Evolutionary conservation across 1,140 invertebrate genomes (phyloP), one percentile per base, ranked within the genome.

Genomic region (Drosophila kohkoa): DNA sequence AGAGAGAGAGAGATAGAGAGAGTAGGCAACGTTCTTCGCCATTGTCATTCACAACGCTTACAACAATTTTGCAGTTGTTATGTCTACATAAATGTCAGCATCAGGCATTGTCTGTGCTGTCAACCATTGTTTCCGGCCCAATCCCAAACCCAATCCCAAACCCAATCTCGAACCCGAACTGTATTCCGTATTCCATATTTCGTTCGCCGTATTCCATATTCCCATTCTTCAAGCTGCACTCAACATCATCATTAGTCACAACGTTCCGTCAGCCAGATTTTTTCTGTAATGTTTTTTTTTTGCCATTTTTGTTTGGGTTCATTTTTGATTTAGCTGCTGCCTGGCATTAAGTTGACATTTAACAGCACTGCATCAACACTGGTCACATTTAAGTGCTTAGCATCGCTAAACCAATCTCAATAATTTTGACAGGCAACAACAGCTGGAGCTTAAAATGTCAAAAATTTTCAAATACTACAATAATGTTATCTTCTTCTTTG

Each of bases 41-140:
- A 66, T 77, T 81, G 74, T 72, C 62, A 66, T 65, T 81, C 48
- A 55, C 54, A 38, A 69, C 35, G 28, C 41, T 62, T 65, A 51
- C 66, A 75, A 75, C 72, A 75, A 62, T 72, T 58, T 80, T 72
- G 68, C 55, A 72, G 74, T 73, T 76, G 69, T 79, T 82, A 85
- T 87, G 78, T 73, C 82, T 79, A 88, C 82, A 86, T 86, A 86
- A 86, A 88, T 86, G 82, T 86, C 82, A 88, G 83, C 82, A 86
- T 82, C 79, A 86, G 83, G 66, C 72, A 70, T 75, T 75, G 72
- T 75, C 72, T 70, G 65, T 20, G 49, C 65, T 74, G 57, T 74
- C 71, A 74, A 13, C 65, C 71, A 74, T 69, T 74, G 71, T 74
- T 69, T 67, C 64, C 65, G 49, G 13, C 15, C 70, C 62, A 67